Evolutionary conservation across 2,888 invertebrate genomes (phyloP).

Genomic region (Hetaerina titia): DNA sequence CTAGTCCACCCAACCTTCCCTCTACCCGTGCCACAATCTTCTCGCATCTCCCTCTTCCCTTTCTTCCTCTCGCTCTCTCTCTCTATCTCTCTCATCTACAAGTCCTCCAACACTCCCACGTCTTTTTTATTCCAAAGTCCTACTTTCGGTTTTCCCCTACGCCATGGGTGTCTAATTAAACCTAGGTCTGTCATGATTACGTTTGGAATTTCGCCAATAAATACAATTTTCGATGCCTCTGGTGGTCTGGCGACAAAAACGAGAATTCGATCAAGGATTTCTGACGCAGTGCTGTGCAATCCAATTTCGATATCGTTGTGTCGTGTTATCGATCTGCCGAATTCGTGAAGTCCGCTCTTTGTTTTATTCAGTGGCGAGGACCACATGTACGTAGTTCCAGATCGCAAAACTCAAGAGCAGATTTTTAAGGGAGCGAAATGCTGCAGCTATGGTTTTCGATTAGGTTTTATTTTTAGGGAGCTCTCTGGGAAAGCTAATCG

Average conservation of each 20-base stretch:
- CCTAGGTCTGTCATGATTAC: neutral
- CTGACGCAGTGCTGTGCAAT: neutral
- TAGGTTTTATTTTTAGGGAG: neutral
- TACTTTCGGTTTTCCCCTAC: neutral
- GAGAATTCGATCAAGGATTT: conserved; percentile 7
- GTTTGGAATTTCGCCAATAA: neutral
- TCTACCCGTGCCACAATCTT: no score
- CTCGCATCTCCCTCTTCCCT: no score
- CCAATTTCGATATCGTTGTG: neutral
- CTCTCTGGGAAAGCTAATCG: neutral
- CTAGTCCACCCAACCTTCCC: no score
- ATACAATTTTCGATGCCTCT: neutral
- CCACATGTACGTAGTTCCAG: neutral
- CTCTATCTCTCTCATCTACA: no score
- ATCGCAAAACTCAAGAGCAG: neutral
- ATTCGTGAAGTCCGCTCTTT: neutral
- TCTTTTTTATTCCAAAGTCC: neutral
- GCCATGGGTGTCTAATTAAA: neutral
- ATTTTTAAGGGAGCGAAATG: neutral
- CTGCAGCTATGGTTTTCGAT: neutral
- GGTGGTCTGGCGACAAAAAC: neutral
- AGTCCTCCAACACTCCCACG: no score
- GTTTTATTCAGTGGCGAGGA: neutral
- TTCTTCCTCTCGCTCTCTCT: no score
- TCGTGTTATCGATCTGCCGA: neutral